phyloP scores from a whole-genome alignment of 1,140 invertebrate species.

The Chlorops oryzae region DNA sequence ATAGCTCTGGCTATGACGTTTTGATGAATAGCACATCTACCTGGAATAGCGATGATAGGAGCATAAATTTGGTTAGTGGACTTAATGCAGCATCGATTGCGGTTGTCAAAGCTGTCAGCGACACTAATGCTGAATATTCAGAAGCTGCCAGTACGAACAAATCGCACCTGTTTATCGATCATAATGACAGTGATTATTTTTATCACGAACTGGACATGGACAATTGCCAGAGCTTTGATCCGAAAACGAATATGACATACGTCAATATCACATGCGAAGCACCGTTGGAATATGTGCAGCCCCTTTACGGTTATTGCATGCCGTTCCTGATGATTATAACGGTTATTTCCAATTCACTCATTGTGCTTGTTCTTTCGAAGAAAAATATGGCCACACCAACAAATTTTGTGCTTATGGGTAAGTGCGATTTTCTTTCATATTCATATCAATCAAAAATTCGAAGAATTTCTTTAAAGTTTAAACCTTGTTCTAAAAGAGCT shows the following conservation, averaged over 20 bases:
- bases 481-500: background rate
- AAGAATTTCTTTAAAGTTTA: background rate
- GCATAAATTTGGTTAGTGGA: no score
- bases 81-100: no score
- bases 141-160: no score
- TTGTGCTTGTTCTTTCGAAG: conserved; percentile 71
- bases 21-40: no score
- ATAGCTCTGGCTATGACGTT: no score
- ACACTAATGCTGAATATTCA: no score
- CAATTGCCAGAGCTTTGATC: conserved; percentile 13
- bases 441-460: no score
- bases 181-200: conserved; percentile 22
- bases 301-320: conserved; percentile 43
- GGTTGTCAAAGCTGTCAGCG: no score
- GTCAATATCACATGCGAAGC: conserved; percentile 44
- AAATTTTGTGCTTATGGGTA: conserved; percentile 72
- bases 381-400: conserved; percentile 76
- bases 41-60: no score
- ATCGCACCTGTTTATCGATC: conserved; percentile 19
- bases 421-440: conserved; percentile 25
- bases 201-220: conserved; percentile 21
- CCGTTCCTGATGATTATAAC: conserved; percentile 82
- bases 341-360: conserved; percentile 83
- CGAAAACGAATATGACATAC: conserved; percentile 22
- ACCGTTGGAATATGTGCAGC: conserved; percentile 30